Evolutionary conservation across 2,888 invertebrate genomes (phyloP).

Genomic region (Linnaemya tessellans): DNA sequence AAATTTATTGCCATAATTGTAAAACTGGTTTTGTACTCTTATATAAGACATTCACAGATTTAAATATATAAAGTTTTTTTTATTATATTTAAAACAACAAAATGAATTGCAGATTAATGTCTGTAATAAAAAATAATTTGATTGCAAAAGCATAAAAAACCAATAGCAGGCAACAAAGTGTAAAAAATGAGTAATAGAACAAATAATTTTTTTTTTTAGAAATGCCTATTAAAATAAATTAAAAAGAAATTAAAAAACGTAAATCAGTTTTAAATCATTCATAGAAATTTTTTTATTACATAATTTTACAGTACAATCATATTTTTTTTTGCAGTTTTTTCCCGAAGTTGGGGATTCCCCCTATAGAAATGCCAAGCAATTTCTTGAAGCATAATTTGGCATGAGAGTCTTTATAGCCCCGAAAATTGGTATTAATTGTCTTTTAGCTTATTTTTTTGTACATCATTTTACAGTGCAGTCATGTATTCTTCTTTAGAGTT

Average conservation of each 20-base stretch:
- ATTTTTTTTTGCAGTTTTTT: too few relatives aligned
- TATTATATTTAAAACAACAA: background rate
- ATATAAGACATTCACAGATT: conserved; percentile 5
- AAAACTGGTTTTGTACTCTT: conserved; percentile 46
- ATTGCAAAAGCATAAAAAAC: background rate
- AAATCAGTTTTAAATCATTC: too few relatives aligned
- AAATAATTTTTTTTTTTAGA: conserved; percentile 34
- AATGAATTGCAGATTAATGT: conserved; percentile 33
- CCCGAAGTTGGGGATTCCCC: too few relatives aligned
- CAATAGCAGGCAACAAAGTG: background rate
- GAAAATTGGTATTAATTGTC: too few relatives aligned
- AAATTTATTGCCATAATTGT: conserved; percentile 59
- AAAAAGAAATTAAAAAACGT: background rate
- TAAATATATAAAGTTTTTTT: conserved; percentile 10
- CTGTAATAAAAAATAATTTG: conserved; percentile 3
- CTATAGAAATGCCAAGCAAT: too few relatives aligned
- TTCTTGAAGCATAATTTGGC: too few relatives aligned
- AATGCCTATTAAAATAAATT: conserved; percentile 35
- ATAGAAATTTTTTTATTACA: too few relatives aligned
- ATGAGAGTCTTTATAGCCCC: too few relatives aligned
- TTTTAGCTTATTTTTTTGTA: too few relatives aligned
- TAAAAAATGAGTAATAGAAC: conserved; percentile 21
- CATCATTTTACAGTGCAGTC: too few relatives aligned
- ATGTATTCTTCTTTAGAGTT: too few relatives aligned
- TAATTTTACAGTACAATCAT: too few relatives aligned